Evolutionary conservation across 2,113 vertebrate species (phyloP), one percentile per base, ranked within the genome.

Genomic region (Pelobates fuscus): DNA sequence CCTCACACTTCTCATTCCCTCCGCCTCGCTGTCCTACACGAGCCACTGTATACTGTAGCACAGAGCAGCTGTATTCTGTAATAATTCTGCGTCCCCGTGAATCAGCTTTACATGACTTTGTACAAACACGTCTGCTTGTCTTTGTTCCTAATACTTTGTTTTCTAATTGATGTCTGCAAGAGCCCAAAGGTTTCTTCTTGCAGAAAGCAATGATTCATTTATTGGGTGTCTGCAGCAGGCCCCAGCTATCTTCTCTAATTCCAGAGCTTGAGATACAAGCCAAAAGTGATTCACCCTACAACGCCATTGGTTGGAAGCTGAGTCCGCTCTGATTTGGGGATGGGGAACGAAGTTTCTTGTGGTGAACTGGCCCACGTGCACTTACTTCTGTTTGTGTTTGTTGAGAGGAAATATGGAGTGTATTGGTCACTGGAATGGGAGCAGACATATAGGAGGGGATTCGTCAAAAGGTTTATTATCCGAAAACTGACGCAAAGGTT

Each of bases 121-220:
- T 81, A 79, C 88, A 89, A 90, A 89, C 86, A 90, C 82, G 86
- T 88, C 90, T 88, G 91, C 85, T 90, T 89, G 84, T 86, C 90
- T 92, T 91, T 91, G 88, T 92, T 91, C 89, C 89, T 82, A 83
- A 81, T 81, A 85, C 84, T 85, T 85, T 83, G 59, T 87, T 87
- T 86, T 84, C 86, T 89, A 89, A 90, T 86, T 85, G 88, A 83
- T 89, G 87, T 89, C 88, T 91, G 89, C 79, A 80, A 82, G 86
- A 90, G 90, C 86, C 90, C 83, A 85, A 85, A 91, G 89, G 89
- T 89, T 89, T 84, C 84, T 89, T 84, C 87, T 87, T 88, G 84
- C 80, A 85, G 90, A 89, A 89, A 88, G 84, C 80, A 64, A n/a
- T 91, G 91, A 92, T 88, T 92, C 91, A 92, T 91, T 20, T 89